These are phyloP conservation scores for Tympanoctomys barrerae DNA, from an alignment of 2,797 vertebrate genomes.

Conservation along the genomic window DNA sequence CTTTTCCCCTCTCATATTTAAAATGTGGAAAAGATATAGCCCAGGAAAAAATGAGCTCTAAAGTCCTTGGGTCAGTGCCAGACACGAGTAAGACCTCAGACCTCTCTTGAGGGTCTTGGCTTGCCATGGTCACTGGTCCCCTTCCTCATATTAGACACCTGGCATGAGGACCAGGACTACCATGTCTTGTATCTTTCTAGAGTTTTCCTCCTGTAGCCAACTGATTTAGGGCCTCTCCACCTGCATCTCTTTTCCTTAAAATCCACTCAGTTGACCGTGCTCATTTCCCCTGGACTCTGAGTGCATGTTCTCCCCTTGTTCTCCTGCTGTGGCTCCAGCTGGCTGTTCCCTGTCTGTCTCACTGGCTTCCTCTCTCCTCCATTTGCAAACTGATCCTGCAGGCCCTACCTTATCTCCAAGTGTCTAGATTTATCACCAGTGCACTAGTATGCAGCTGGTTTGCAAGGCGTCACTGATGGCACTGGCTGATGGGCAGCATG, in stretches of 20 bases:
- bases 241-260: not conserved
- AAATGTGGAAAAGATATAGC: not conserved
- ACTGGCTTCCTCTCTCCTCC: too few species aligned
- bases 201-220: not conserved
- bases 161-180: not conserved
- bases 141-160: not conserved
- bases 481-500: not conserved
- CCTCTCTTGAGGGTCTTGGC: not conserved
- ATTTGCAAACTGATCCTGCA: not conserved
- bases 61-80: accelerated
- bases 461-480: not conserved
- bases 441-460: not conserved
- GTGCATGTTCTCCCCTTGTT: not conserved
- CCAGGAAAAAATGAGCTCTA: not conserved
- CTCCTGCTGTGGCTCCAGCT: not conserved
- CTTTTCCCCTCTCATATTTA: not conserved
- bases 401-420: not conserved
- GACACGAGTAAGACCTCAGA: too few species aligned
- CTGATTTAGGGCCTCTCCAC: not conserved
- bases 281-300: accelerated
- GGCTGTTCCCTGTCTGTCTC: not conserved
- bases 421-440: not conserved
- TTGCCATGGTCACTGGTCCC: not conserved
- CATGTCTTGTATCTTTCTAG: not conserved
- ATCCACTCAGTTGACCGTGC: too few species aligned